These are phyloP conservation scores for Macrochelys suwanniensis DNA, from an alignment of 2,797 vertebrate species.

Conservation along the genomic window DNA sequence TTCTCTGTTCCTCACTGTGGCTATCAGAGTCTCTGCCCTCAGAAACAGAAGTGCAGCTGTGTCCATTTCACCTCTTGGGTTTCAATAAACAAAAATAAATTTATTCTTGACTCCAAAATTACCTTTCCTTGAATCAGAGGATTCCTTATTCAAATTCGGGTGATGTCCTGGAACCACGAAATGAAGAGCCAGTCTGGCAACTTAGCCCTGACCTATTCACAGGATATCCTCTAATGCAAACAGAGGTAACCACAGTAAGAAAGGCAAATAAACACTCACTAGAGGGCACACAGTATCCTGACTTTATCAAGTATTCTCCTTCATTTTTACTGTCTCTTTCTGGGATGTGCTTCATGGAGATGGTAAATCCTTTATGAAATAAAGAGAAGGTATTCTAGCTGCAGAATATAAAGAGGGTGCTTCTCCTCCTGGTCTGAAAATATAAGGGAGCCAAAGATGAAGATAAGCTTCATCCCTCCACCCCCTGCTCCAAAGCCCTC, in stretches of 20 bases:
- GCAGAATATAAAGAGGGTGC: background rate
- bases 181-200: background rate
- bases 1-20: background rate
- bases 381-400: background rate
- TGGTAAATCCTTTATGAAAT: background rate
- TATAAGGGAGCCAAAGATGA: background rate
- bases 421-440: background rate
- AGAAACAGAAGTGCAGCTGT: background rate
- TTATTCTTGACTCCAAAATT: background rate
- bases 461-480: background rate
- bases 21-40: background rate
- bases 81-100: slow-evolving; percentile 3
- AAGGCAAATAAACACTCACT: background rate
- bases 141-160: background rate
- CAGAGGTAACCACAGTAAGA: slow-evolving; percentile 18
- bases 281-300: background rate
- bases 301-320: background rate
- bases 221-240: background rate
- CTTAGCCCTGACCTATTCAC: background rate
- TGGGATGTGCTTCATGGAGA: background rate
- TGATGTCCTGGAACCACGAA: slow-evolving; percentile 26
- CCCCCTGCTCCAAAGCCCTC: background rate
- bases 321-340: background rate
- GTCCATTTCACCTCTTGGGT: background rate
- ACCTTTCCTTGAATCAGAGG: background rate